A percentile compares a stretch with the other conserved stretches of the same genome.
phyloP scores from a whole-genome alignment of 2,888 invertebrate genomes.

The Caradrina clavipalpis region DNA sequence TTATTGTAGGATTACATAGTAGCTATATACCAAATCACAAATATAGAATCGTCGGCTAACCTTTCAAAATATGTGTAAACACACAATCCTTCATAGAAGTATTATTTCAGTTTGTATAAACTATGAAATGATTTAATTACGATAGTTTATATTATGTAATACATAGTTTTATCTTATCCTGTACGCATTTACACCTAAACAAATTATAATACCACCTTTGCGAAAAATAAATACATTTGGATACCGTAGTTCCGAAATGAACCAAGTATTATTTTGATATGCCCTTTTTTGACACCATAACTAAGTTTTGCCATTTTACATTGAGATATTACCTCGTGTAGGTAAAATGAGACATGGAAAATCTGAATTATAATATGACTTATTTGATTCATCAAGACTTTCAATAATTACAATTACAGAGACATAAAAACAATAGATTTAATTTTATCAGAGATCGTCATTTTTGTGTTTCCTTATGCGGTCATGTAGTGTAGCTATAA shows the following conservation, averaged over 20 bases:
- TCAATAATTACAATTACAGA: too few species aligned
- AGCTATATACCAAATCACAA: conserved; percentile 37
- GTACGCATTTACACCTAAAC: conserved; percentile 39
- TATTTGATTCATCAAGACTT: too few species aligned
- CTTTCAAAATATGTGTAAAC: conserved; percentile 11
- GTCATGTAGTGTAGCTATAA: too few species aligned
- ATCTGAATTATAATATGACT: too few species aligned
- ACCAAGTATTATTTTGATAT: background rate
- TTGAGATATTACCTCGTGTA: too few species aligned
- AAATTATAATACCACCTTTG: conserved; percentile 60
- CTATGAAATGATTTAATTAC: conserved; percentile 1
- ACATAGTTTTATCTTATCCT: conserved; percentile 13
- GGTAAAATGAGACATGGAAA: too few species aligned
- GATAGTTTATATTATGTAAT: conserved; percentile 20
- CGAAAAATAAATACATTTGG: conserved; percentile 35
- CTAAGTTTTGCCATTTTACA: too few species aligned
- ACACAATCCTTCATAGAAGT: background rate
- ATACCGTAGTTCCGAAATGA: conserved; percentile 6
- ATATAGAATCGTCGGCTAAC: conserved; percentile 22
- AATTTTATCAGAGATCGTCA: too few species aligned
- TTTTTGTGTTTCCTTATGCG: too few species aligned
- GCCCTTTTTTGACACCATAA: too few species aligned
- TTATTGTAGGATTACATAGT: conserved; percentile 19
- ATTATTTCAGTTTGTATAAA: background rate
- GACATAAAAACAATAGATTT: too few species aligned